Evolutionary conservation across 2,113 vertebrate genomes (phyloP).

Genomic region (Myodes glareolus): DNA sequence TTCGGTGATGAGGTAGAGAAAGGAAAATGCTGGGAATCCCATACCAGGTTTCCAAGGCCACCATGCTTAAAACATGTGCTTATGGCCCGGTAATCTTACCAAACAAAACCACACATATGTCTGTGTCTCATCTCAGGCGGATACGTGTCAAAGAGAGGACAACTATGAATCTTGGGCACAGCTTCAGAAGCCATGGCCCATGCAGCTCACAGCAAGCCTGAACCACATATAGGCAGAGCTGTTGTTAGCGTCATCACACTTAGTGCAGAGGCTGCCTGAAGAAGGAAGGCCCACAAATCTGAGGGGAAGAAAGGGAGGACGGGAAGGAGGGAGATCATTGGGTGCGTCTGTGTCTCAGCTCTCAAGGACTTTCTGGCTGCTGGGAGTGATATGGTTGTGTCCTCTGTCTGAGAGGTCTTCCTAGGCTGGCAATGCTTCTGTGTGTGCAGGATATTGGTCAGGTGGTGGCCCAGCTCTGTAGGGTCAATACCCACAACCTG

Average conservation of each 20-base stretch:
- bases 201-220: rapidly evolving
- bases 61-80: rapidly evolving
- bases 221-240: not conserved
- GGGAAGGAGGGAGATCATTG: not conserved
- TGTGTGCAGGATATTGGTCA: not conserved
- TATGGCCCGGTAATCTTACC: not conserved
- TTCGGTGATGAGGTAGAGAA: rapidly evolving
- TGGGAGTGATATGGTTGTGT: not conserved
- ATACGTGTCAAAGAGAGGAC: rapidly evolving
- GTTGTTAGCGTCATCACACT: rapidly evolving
- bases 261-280: not conserved
- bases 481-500: rapidly evolving
- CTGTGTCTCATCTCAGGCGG: not conserved
- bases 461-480: not conserved
- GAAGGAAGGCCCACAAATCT: not conserved
- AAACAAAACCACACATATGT: not conserved
- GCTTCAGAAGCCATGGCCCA: rapidly evolving
- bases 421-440: not conserved
- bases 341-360: not conserved
- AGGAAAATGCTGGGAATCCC: not conserved
- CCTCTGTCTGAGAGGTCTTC: not conserved
- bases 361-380: not conserved
- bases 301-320: not conserved
- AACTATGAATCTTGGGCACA: not conserved
- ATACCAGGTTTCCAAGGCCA: not conserved